Conservation (phyloP, 2,888 invertebrate genomes). For the Paralinhomoeus sp. region DNA sequence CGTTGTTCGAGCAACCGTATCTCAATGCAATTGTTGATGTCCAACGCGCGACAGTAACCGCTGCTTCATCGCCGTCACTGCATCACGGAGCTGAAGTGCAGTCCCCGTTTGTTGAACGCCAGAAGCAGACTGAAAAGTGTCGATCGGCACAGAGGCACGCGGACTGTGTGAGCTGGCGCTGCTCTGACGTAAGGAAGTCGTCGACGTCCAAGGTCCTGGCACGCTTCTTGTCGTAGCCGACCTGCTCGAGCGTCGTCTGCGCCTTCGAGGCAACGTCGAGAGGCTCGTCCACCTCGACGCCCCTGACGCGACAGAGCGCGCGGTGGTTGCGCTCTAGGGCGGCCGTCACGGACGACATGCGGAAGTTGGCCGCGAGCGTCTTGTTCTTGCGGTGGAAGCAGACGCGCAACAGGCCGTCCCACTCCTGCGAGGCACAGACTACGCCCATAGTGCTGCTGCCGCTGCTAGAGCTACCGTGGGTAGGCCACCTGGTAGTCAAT, state of each 20-base stretch:
- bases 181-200: constrained; percentile 51
- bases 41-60: background rate
- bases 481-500: constrained; percentile 49
- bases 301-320: background rate
- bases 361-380: constrained; percentile 68
- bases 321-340: constrained; percentile 4
- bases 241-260: constrained; percentile 44
- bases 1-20: too few relatives aligned
- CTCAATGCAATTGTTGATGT: too few relatives aligned
- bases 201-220: constrained; percentile 85
- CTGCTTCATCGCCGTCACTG: constrained; percentile 30
- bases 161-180: background rate
- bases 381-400: constrained; percentile 89
- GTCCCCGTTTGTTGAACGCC: constrained; percentile 68
- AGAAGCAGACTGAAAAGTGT: constrained; percentile 48
- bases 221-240: constrained; percentile 47
- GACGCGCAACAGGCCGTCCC: constrained; percentile 89
- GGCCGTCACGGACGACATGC: constrained; percentile 34
- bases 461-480: too few relatives aligned
- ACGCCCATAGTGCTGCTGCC: too few relatives aligned
- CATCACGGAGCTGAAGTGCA: constrained; percentile 45
- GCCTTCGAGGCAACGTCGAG: constrained; percentile 62
- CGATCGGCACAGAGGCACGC: too few relatives aligned
- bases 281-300: constrained; percentile 38
- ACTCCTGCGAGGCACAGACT: too few relatives aligned